Conservation (phyloP, 2,113 vertebrate species). For the Neogale vison region DNA sequence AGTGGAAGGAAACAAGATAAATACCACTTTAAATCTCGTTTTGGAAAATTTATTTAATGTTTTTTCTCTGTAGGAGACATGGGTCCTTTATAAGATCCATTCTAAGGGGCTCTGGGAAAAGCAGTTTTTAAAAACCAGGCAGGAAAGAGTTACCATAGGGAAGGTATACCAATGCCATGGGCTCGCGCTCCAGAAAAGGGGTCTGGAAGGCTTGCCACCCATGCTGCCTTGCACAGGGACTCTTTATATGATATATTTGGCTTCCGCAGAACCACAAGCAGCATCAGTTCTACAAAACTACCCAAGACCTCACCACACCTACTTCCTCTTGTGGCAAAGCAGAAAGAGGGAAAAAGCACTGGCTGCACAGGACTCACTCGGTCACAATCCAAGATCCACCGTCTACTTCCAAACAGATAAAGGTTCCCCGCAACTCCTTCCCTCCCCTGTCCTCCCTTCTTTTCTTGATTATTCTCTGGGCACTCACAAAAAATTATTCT, state of each 20-base stretch:
- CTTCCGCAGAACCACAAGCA: conserved; percentile 54
- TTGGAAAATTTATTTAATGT: neutral
- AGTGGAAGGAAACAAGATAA: neutral
- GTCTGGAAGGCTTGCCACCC: neutral
- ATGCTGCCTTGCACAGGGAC: neutral
- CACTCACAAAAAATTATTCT: neutral
- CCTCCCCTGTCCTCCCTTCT: neutral
- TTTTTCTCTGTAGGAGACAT: neutral
- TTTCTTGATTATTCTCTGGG: neutral
- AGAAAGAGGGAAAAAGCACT: neutral
- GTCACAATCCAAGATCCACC: accelerated
- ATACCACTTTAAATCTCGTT: neutral
- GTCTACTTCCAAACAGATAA: neutral
- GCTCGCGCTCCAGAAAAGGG: neutral
- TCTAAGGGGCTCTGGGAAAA: neutral
- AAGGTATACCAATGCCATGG: neutral
- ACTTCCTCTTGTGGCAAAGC: conserved; percentile 56
- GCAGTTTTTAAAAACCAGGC: neutral
- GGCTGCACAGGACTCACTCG: neutral
- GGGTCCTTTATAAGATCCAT: neutral
- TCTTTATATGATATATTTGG: conserved; percentile 2
- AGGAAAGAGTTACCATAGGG: neutral
- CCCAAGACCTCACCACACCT: conserved; percentile 27
- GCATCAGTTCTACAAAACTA: conserved; percentile 53
- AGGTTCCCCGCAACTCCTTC: neutral